Evolutionary conservation across 2,888 invertebrate species (phyloP).

Genomic region (Erpobdella octoculata): DNA sequence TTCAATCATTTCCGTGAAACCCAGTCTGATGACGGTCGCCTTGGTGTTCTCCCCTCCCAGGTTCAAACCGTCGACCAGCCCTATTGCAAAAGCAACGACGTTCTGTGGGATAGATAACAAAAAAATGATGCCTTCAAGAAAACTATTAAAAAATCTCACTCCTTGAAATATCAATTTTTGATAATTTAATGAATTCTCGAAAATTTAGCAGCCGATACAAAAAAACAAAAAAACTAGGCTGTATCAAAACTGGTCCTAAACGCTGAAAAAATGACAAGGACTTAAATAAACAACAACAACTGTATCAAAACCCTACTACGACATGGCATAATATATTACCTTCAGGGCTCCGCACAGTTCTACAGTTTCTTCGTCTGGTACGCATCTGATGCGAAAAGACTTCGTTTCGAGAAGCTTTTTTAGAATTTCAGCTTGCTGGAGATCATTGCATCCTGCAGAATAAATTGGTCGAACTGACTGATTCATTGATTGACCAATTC

Average conservation of each 20-base stretch:
- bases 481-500: too few relatives aligned
- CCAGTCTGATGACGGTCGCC: constrained; percentile 91
- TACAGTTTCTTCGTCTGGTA: constrained; percentile 92
- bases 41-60: constrained; percentile 89
- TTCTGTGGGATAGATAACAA: constrained; percentile 70
- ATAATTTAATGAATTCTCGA: too few relatives aligned
- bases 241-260: too few relatives aligned
- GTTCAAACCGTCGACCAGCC: constrained; percentile 89
- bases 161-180: too few relatives aligned
- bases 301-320: too few relatives aligned
- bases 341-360: constrained; percentile 98
- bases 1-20: constrained; percentile 97
- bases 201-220: too few relatives aligned
- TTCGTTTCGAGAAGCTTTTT: constrained; percentile 86
- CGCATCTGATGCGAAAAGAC: constrained; percentile 74
- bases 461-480: not conserved
- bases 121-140: too few relatives aligned
- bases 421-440: constrained; percentile 66
- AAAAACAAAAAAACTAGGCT: too few relatives aligned
- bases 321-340: too few relatives aligned
- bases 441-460: constrained; percentile 44
- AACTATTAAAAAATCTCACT: too few relatives aligned
- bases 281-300: too few relatives aligned
- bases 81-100: constrained; percentile 94
- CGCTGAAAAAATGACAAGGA: too few relatives aligned